Base-by-base conservation (phyloP, 1,140 invertebrate species). In the Ips typographus region DNA sequence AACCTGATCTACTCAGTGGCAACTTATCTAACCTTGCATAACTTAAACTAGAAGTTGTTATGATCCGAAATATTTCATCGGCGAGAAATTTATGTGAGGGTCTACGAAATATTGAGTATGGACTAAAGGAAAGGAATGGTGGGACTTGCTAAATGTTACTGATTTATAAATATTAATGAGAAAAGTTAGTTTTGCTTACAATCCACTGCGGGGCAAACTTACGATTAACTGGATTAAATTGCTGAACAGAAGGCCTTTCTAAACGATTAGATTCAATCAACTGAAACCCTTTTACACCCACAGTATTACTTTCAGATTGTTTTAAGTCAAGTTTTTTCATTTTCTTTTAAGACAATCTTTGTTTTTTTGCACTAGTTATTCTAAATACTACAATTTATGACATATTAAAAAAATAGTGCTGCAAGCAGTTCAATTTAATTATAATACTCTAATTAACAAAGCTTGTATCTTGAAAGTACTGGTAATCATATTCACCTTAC, bases 151-250 rank as follows among this genome's bases (percentile, higher is more conserved):
- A 42, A 42, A 7, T 55, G 52, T 55, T 55, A 55, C 52, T 38
- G 57, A 59, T 59, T 59, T 59, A 59, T 59, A 59, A 59, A 59
- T 59, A 59, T 59, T 59, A 59, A 59, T 59, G 57, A 59, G 57
- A 59, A 59, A 59, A 59, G 39, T 59, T 59, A 40, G 57, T 59
- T 59, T 59, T 40, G 39, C 57, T 40, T 42, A 59, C 41, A 59
- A 59, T 42, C 57, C 57, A 59, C 42, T 59, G 57, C 40, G 57
- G 57, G 57, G 57, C 37, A 42, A 59, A 59, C 57, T 40, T 59
- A 40, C 57, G 42, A 59, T 59, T 59, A 59, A 59, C 38, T 59
- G 40, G 41, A 59, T 59, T 59, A 59, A 59, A 59, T 59, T 41
- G 39, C 8, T n/a, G 57, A 59, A 59, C 41, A n/a, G 40, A 42